Percentiles rank a stretch among this genome's conserved stretches.
These are phyloP conservation scores for Thripadectes ignobilis DNA, from an alignment of 2,797 vertebrate genomes.

Conservation along the genomic window DNA sequence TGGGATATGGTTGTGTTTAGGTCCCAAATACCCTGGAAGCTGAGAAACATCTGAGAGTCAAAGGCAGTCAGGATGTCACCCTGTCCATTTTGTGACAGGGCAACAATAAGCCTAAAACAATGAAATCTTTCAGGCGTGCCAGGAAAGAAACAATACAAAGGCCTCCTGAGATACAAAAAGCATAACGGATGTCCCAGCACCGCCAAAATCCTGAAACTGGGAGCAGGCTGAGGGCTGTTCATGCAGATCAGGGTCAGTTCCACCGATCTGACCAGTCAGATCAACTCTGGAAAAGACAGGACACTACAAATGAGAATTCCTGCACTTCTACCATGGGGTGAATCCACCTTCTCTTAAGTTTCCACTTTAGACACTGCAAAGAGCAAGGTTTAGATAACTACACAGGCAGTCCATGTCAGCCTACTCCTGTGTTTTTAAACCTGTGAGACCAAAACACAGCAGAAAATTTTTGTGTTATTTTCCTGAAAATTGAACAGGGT, in stretches of 20 bases:
- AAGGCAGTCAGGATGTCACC: not conserved
- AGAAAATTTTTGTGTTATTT: not conserved
- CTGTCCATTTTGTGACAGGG: not conserved
- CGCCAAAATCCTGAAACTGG: not conserved
- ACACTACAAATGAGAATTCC: not conserved
- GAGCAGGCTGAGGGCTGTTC: not conserved
- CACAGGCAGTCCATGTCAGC: not conserved
- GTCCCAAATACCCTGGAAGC: not conserved
- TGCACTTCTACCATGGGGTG: not conserved
- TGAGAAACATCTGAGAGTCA: not conserved
- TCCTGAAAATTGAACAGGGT: not conserved
- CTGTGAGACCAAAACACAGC: not conserved
- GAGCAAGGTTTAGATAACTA: not conserved
- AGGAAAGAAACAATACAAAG: not conserved
- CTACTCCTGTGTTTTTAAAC: not conserved
- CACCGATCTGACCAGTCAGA: not conserved
- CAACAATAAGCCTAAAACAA: not conserved
- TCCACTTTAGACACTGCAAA: not conserved
- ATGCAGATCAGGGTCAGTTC: not conserved
- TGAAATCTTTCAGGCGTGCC: not conserved
- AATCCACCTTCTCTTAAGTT: not conserved
- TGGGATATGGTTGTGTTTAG: not conserved
- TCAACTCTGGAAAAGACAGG: not conserved
- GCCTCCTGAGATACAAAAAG: not conserved
- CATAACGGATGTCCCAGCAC: not conserved